A percentile compares a stretch with the other conserved stretches of the same genome.
Conservation (phyloP, 2,888 invertebrate genomes). For the Eupsilia transversa region DNA sequence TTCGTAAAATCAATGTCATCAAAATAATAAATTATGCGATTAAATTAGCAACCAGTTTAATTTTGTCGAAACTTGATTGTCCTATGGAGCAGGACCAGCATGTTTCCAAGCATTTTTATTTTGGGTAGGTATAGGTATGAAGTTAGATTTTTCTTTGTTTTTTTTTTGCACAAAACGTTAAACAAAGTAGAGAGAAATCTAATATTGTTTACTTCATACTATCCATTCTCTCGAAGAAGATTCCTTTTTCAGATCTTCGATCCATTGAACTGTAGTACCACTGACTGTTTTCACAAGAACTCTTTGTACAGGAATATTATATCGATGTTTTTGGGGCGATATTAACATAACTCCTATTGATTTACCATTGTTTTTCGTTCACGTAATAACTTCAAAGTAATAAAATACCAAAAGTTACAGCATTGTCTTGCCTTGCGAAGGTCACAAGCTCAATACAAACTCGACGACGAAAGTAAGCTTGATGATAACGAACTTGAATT, state of each 20-base stretch:
- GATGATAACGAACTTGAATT: neutral
- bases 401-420: constrained; percentile 24
- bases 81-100: no score
- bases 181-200: neutral
- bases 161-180: neutral
- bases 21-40: no score
- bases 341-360: constrained; percentile 25
- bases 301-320: neutral
- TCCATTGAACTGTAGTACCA: neutral
- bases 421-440: constrained; percentile 9
- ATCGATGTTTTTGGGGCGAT: neutral
- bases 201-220: neutral
- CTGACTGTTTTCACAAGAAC: neutral
- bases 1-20: no score
- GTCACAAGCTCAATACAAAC: neutral
- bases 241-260: neutral
- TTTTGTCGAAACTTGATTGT: no score
- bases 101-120: no score
- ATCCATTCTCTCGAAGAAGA: neutral
- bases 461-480: neutral
- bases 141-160: neutral
- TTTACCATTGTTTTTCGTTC: constrained; percentile 11
- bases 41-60: no score
- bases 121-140: no score
- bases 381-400: constrained; percentile 16